Evolutionary conservation across 2,888 invertebrate species (phyloP), one percentile per base, ranked within the genome.

Genomic region (Ectemnius lituratus): DNA sequence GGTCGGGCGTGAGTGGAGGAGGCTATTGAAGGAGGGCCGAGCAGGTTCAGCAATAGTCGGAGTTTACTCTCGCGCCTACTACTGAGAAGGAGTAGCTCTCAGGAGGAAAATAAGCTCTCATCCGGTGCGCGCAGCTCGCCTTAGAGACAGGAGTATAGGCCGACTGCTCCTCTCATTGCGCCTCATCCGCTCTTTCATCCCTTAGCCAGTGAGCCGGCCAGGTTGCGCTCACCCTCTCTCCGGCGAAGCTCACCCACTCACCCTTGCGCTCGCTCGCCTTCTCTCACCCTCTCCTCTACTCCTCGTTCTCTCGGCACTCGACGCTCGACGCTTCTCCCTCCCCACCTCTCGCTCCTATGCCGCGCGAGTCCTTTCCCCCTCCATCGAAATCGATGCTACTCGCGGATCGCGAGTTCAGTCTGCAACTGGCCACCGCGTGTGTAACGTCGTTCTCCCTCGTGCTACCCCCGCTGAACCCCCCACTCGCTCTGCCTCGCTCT

Each of bases 381-480:
- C 87, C 81, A 80, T 83, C 87, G 87, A 87, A 87, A 87, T 87
- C 87, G 87, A 87, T 87, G 87, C 83, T 84, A 83, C 86, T 86
- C 85, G 85, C 87, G 84, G 84, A 86, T 87, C 86, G 85, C 84
- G 82, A 85, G 80, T 83, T 87, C 86, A 86, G 87, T 87, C 86
- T 83, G 87, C 87, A 86, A 85, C 83, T 81, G 78, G 84, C 85
- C 83, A 81, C 82, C 86, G 87, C 85, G 87, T 84, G 86, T 80
- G 82, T 81, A 81, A 80, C 83, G 62, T 83, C 83, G 83, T 62
- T 70, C 52, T 37, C 37, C 37, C 37, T 37, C 37, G 37, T 37
- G 37, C 11, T 37, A 37, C 37, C 37, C 37, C 37, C 37, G 8
- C 37, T 11, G 37, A 6, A 6, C 8, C 37, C 37, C 37, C 37